Evolutionary conservation across 1,140 invertebrate genomes (phyloP), one percentile per base, ranked within the genome.

Genomic region (Pseudomyrmex pallidus): DNA sequence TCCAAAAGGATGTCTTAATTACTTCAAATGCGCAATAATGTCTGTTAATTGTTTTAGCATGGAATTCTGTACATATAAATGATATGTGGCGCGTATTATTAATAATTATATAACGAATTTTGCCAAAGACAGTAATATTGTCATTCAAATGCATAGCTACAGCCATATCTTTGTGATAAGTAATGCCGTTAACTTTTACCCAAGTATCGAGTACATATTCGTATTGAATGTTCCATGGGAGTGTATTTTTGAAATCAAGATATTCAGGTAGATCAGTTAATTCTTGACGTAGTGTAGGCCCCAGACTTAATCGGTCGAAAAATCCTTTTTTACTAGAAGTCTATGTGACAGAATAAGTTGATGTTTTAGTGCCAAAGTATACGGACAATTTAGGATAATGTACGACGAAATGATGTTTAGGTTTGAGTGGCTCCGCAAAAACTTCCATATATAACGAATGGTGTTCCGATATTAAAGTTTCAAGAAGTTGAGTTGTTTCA

Each of bases 391-490:
- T 72, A 0, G 22, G n/a, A 1, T 72, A 72, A 57, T 72, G 68
- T 17, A 72, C 1, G 10, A 72, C 2, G 9, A 56, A 72, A 57
- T 72, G 68, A 20, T 73, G 54, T 73, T 73, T 73, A 20, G 54
- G 52, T 46, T 73, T 59, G 1, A 73, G 2, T 13, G 54, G 2
- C 10, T 46, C 52, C 0, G 22, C 15, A 57, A 57, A 72, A 56
- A 72, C 25, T 57, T 72, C 25, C 0, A 72, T 44, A 44, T 72
- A 72, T 20, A 72, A 5, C 10, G 50, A 56, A 17, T 56, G 25
- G 0, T 72, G 25, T 57, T 72, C 52, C 3, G n/a, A 57, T 44
- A 72, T 57, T 17, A 72, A 57, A 44, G 22, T 72, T 57, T 72
- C 68, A 17, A 56, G 52, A 0, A 72, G 13, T 44, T 72, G 13